Percentiles rank a stretch among this genome's conserved stretches.
Evolutionary conservation across 2,797 vertebrate species (phyloP).

Genomic region (Valencia hispanica): DNA sequence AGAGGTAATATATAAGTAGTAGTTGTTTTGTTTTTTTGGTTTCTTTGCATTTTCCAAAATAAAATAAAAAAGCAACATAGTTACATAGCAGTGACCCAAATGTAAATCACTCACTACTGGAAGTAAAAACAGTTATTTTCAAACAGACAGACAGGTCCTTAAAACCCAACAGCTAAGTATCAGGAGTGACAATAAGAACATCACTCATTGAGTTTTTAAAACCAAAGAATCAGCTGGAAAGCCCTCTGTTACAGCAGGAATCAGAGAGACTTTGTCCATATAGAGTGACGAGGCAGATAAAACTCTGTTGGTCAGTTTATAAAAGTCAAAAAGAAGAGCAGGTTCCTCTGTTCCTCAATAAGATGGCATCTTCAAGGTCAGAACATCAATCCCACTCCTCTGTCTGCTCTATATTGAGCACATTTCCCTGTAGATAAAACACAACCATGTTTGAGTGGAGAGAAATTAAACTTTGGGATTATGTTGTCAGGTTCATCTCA

Average conservation of each 20-base stretch:
- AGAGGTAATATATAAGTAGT: neutral
- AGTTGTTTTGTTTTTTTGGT: neutral
- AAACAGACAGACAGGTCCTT: neutral
- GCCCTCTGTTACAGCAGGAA: neutral
- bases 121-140: neutral
- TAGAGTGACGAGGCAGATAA: conserved; percentile 14
- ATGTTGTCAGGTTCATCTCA: no score
- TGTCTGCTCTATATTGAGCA: conserved; percentile 56
- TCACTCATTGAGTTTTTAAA: neutral
- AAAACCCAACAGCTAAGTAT: neutral
- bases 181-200: neutral
- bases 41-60: neutral
- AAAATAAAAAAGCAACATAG: no score
- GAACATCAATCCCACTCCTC: conserved; percentile 74
- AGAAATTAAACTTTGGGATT: neutral
- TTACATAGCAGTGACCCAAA: neutral
- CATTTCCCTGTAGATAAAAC: conserved; percentile 66
- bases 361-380: neutral
- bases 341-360: neutral
- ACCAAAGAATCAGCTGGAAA: neutral
- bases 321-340: neutral
- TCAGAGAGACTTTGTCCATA: neutral
- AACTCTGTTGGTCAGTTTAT: neutral
- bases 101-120: neutral
- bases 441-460: neutral